Conservation (phyloP, 2,113 vertebrate genomes). For the Oncorhynchus masou region DNA sequence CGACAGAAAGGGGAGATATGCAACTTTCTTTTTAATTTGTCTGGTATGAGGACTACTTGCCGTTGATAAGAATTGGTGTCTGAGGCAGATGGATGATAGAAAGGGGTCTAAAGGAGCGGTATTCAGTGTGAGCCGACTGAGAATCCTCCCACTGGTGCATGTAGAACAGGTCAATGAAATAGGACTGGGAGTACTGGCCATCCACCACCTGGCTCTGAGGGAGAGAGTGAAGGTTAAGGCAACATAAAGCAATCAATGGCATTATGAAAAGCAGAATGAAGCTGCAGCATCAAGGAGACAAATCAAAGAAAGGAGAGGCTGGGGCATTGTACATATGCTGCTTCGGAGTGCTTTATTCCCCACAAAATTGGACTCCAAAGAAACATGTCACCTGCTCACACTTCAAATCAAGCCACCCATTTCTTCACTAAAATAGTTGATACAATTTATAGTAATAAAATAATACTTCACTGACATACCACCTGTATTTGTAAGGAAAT, state of each 20-base stretch:
- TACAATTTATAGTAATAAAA: background rate
- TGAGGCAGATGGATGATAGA: slow-evolving; percentile 6
- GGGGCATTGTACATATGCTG: too few relatives aligned
- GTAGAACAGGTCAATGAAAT: slow-evolving; percentile 44
- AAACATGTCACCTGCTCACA: background rate
- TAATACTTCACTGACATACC: background rate
- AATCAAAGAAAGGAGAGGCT: too few relatives aligned
- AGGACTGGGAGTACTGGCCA: slow-evolving; percentile 39
- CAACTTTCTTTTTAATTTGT: too few relatives aligned
- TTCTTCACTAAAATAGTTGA: background rate
- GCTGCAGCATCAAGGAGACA: too few relatives aligned
- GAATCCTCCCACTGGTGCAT: slow-evolving; percentile 43
- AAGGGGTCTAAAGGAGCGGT: slow-evolving; percentile 34
- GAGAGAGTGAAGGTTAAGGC: background rate
- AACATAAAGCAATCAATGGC: background rate
- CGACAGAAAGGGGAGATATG: too few relatives aligned
- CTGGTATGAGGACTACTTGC: slow-evolving; percentile 19
- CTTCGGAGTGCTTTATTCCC: too few relatives aligned
- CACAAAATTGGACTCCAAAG: background rate
- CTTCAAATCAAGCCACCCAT: background rate
- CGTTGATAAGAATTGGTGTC: slow-evolving; percentile 26
- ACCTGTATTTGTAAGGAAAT: too few relatives aligned
- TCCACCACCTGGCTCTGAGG: slow-evolving; percentile 43
- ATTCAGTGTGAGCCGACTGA: slow-evolving; percentile 31
- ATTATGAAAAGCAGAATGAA: background rate